Conservation (phyloP, 53 echinoderm and acorn worm genomes). For the Luidia sarsii region DNA sequence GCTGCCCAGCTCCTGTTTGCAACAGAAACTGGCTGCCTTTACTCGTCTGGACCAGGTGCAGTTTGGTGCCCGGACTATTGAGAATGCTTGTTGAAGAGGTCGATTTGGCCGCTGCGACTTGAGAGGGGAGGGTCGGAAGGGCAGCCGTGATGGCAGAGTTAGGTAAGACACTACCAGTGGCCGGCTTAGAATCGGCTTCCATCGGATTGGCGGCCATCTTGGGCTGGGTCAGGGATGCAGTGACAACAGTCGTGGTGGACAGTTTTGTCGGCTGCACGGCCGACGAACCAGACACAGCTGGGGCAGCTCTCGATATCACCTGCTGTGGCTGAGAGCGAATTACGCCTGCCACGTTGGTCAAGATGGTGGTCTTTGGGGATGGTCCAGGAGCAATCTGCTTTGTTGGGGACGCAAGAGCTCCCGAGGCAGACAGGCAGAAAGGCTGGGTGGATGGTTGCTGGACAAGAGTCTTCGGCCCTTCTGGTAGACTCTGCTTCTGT, state of each 20-base stretch:
- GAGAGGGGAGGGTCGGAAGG: neutral
- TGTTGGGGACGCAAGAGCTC: neutral
- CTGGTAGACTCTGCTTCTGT: neutral
- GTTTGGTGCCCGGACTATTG: neutral
- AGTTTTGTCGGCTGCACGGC: conserved; percentile 9
- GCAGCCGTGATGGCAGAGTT: neutral
- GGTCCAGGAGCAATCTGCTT: neutral
- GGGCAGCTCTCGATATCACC: neutral
- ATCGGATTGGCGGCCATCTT: conserved; percentile 32
- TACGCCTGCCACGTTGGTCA: neutral
- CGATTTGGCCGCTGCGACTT: no score
- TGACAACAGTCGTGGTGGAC: conserved; percentile 25
- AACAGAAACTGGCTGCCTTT: conserved; percentile 20
- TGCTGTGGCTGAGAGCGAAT: no score
- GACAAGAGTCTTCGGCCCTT: neutral
- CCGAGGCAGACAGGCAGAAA: conserved; percentile 1
- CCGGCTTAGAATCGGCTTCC: neutral
- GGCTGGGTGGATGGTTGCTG: neutral
- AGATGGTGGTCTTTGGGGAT: neutral
- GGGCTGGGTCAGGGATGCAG: conserved; percentile 9
- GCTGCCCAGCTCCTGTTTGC: conserved; percentile 18
- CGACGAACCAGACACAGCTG: neutral
- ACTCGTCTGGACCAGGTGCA: conserved; percentile 37
- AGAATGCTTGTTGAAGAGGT: neutral
- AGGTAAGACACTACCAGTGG: neutral